These are phyloP conservation scores for Tetragnatha montana DNA, from an alignment of 2,888 invertebrate genomes.

Conservation along the genomic window DNA sequence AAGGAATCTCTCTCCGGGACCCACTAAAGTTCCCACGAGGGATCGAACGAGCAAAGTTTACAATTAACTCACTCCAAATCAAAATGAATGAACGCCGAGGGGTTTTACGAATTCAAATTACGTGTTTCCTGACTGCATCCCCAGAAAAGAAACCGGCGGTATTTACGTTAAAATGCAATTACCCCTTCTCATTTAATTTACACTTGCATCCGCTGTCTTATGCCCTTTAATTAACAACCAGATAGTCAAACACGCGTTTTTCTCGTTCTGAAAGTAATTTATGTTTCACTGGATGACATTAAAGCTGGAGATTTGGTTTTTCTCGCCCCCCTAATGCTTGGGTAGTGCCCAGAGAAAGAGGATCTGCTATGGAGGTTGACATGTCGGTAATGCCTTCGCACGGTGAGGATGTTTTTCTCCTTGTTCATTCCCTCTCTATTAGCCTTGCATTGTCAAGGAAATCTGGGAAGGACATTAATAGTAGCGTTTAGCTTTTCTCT, in stretches of 20 bases:
- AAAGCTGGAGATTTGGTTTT: neutral
- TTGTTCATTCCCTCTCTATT: neutral
- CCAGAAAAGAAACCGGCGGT: neutral
- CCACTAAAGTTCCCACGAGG: neutral
- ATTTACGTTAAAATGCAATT: slow-evolving; percentile 23
- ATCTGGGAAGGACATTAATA: neutral
- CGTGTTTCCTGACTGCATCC: neutral
- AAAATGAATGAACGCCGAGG: slow-evolving; percentile 11
- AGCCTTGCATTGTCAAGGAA: neutral
- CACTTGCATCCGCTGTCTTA: slow-evolving; percentile 5
- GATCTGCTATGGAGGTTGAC: neutral
- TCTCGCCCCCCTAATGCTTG: neutral
- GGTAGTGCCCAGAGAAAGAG: neutral
- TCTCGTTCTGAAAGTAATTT: slow-evolving; percentile 10
- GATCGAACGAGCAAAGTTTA: neutral
- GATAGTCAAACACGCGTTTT: slow-evolving; percentile 4
- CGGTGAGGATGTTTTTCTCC: neutral
- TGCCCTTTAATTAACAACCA: slow-evolving; percentile 28
- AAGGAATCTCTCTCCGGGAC: neutral
- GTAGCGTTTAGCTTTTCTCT: neutral
- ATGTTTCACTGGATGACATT: neutral
- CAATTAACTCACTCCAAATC: neutral
- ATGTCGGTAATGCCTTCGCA: neutral
- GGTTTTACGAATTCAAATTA: slow-evolving; percentile 11
- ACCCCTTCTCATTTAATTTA: slow-evolving; percentile 17